Conservation (phyloP, 2,888 invertebrate species). For the Catocala nupta region DNA sequence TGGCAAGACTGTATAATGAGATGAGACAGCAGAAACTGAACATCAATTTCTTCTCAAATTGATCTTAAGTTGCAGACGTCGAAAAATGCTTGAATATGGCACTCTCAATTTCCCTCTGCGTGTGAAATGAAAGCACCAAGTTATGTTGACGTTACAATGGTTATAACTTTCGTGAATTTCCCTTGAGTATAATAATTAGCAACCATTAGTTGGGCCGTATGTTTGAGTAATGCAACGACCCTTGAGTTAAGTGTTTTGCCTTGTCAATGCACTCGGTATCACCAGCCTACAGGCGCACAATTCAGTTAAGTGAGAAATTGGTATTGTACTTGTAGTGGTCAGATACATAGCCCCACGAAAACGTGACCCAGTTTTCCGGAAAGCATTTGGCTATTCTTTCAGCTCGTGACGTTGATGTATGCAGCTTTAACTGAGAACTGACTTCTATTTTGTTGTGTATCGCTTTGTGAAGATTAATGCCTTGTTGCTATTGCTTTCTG, state of each 20-base stretch:
- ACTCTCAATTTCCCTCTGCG: constrained; percentile 27
- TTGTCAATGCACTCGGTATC: constrained; percentile 34
- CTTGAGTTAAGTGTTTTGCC: constrained; percentile 14
- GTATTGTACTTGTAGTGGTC: constrained; percentile 27
- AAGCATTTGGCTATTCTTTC: constrained; percentile 31
- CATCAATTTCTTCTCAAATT: constrained; percentile 17
- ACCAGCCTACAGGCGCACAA: constrained; percentile 17
- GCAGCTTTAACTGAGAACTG: constrained; percentile 29
- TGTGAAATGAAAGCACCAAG: constrained; percentile 7
- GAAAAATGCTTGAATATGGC: constrained; percentile 4
- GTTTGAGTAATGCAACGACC: constrained; percentile 7
- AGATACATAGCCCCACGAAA: constrained; percentile 23
- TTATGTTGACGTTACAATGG: constrained; percentile 7
- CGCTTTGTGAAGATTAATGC: not conserved
- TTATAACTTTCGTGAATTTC: constrained; percentile 12
- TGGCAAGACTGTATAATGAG: not conserved
- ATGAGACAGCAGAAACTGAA: constrained; percentile 4
- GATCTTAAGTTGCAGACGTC: constrained; percentile 8
- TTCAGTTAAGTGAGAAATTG: constrained; percentile 37
- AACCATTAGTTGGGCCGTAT: constrained; percentile 6
- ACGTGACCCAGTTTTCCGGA: constrained; percentile 27
- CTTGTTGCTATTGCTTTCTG: not conserved
- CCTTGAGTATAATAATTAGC: constrained; percentile 14
- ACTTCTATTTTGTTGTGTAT: constrained; percentile 1
- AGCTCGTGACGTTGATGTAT: constrained; percentile 43